A percentile compares a stretch with the other conserved stretches of the same genome.
Conservation (phyloP, 2,888 invertebrate species). For the Zygothrica quintamaculata region DNA sequence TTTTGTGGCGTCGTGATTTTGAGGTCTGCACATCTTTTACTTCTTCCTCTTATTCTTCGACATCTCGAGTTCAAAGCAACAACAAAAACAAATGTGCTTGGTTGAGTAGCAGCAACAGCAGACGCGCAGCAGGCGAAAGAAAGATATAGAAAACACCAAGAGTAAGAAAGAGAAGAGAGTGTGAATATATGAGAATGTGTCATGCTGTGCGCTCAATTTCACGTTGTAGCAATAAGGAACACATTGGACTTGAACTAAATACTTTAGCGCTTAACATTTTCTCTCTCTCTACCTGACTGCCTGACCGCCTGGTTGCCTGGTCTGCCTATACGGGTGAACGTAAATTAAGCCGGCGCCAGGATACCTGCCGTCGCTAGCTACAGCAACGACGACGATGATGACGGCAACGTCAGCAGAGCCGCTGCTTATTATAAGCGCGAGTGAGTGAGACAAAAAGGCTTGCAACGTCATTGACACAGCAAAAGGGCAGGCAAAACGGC, state of each 20-base stretch:
- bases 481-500: slow-evolving; percentile 54
- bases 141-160: slow-evolving; percentile 17
- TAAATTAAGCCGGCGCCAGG: slow-evolving; percentile 81
- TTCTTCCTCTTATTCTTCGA: slow-evolving; percentile 16
- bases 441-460: slow-evolving; percentile 61
- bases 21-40: slow-evolving; percentile 52
- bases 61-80: slow-evolving; percentile 41
- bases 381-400: slow-evolving; percentile 21
- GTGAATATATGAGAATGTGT: slow-evolving; percentile 43
- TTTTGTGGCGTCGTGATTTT: slow-evolving; percentile 55
- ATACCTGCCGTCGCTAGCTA: slow-evolving; percentile 72
- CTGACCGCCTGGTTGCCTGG: too few species aligned
- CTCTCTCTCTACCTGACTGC: slow-evolving; percentile 43
- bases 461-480: slow-evolving; percentile 75
- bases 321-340: slow-evolving; percentile 38
- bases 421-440: slow-evolving; percentile 7
- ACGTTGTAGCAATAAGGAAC: slow-evolving; percentile 62
- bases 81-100: slow-evolving; percentile 56
- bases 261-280: slow-evolving; percentile 14
- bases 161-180: slow-evolving; percentile 19
- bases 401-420: slow-evolving; percentile 21
- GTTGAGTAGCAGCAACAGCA: slow-evolving; percentile 51
- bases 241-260: slow-evolving; percentile 70
- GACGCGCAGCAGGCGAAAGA: slow-evolving; percentile 12
- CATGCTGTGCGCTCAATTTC: slow-evolving; percentile 60